Evolutionary conservation across 2,113 vertebrate genomes (phyloP).

Genomic region (Myotis davidii): DNA sequence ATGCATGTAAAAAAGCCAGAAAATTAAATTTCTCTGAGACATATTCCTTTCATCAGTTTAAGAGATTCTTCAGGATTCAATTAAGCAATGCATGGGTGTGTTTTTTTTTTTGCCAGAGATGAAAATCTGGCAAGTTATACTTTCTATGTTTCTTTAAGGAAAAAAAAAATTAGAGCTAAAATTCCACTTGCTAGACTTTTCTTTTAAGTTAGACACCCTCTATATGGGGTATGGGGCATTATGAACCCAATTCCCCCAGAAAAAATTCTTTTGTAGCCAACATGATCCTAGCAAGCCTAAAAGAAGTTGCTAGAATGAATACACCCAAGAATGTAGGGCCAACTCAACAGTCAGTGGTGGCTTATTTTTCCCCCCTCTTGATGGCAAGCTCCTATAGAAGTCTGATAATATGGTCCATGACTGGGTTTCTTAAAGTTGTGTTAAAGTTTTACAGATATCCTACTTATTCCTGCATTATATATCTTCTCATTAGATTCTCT

Average conservation of each 20-base stretch:
- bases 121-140: slow-evolving; percentile 79
- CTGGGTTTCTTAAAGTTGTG: background rate
- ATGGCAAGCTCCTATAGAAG: background rate
- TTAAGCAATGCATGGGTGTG: slow-evolving; percentile 67
- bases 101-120: slow-evolving; percentile 70
- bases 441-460: background rate
- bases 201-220: slow-evolving; percentile 78
- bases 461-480: background rate
- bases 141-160: slow-evolving; percentile 79
- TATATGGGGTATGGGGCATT: background rate
- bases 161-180: slow-evolving; percentile 47
- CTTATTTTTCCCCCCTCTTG: background rate
- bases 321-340: background rate
- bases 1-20: slow-evolving; percentile 68
- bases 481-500: slow-evolving; percentile 1
- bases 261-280: background rate
- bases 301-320: background rate
- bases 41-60: slow-evolving; percentile 76
- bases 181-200: slow-evolving; percentile 76
- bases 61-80: slow-evolving; percentile 82
- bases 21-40: slow-evolving; percentile 70
- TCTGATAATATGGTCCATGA: background rate
- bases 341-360: background rate
- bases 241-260: background rate
- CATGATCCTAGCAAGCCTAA: background rate